These are phyloP conservation scores for Gambusia yucatana DNA, from an alignment of 2,797 vertebrate genomes.

Conservation along the genomic window DNA sequence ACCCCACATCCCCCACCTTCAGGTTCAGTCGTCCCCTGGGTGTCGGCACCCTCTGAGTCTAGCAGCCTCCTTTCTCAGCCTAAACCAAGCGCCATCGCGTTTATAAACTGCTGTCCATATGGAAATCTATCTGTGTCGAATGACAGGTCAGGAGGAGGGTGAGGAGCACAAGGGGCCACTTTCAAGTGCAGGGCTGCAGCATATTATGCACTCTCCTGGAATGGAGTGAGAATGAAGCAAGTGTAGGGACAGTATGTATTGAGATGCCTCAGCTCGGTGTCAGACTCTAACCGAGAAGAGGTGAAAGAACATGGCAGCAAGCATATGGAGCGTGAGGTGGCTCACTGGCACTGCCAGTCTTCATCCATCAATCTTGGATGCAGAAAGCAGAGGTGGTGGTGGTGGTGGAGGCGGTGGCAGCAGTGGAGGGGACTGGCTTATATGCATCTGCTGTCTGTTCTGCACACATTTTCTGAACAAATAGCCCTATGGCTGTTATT, in stretches of 20 bases:
- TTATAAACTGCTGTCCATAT: conserved; percentile 23
- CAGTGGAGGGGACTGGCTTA: conserved; percentile 7
- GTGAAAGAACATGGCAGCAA: conserved; percentile 72
- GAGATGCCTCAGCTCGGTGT: conserved; percentile 62
- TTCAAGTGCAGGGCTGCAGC: conserved; percentile 37
- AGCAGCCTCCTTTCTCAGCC: conserved; percentile 30
- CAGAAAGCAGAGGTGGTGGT: conserved; percentile 29
- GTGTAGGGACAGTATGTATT: conserved; percentile 44
- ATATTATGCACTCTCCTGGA: conserved; percentile 33
- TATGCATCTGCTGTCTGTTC: conserved; percentile 14
- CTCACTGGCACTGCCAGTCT: conserved; percentile 71
- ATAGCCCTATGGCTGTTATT: too few species aligned
- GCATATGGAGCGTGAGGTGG: conserved; percentile 73
- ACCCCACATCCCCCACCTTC: conserved; percentile 2
- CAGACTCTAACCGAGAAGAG: conserved; percentile 63
- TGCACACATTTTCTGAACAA: conserved; percentile 5
- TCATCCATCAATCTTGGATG: conserved; percentile 68
- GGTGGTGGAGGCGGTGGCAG: background rate
- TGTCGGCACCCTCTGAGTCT: conserved; percentile 29
- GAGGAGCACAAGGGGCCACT: conserved; percentile 16
- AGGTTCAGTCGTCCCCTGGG: conserved; percentile 33
- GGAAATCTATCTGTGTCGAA: conserved; percentile 48
- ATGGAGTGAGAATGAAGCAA: conserved; percentile 33
- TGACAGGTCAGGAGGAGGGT: conserved; percentile 48
- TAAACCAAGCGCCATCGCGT: background rate